These are phyloP conservation scores for Bubo bubo DNA, from an alignment of 2,113 vertebrate genomes.

Conservation along the genomic window DNA sequence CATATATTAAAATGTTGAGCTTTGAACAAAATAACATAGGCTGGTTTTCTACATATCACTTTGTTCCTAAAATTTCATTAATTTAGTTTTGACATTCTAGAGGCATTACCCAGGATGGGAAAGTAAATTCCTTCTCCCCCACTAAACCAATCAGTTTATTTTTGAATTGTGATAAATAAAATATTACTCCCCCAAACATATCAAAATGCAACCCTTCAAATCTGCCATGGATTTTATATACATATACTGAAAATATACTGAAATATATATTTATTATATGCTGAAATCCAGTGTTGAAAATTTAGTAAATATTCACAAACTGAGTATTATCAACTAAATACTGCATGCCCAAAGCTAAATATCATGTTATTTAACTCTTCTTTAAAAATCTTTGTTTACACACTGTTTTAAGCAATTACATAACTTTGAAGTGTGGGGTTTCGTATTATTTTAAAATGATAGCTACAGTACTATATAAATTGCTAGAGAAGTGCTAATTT, in stretches of 20 bases:
- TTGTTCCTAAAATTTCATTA: neutral
- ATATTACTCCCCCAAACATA: neutral
- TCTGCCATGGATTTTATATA: neutral
- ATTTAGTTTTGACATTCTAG: neutral
- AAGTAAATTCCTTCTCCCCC: neutral
- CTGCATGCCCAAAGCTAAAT: neutral
- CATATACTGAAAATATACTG: neutral
- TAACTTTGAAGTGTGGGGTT: neutral
- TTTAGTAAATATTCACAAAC: neutral
- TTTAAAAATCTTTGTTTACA: neutral
- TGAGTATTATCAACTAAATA: neutral
- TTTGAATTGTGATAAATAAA: neutral
- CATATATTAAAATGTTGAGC: neutral
- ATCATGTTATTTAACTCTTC: neutral
- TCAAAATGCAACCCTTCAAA: neutral
- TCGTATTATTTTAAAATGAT: neutral
- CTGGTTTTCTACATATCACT: neutral
- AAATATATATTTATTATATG: neutral
- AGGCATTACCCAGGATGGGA: neutral
- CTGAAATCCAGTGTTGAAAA: neutral
- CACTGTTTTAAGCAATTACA: neutral
- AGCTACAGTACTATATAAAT: neutral
- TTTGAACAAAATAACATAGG: neutral
- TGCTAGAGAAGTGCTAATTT: neutral
- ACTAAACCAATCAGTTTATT: neutral